These are phyloP conservation scores for Ligdia adustata DNA, from an alignment of 2,888 invertebrate genomes.

Conservation along the genomic window DNA sequence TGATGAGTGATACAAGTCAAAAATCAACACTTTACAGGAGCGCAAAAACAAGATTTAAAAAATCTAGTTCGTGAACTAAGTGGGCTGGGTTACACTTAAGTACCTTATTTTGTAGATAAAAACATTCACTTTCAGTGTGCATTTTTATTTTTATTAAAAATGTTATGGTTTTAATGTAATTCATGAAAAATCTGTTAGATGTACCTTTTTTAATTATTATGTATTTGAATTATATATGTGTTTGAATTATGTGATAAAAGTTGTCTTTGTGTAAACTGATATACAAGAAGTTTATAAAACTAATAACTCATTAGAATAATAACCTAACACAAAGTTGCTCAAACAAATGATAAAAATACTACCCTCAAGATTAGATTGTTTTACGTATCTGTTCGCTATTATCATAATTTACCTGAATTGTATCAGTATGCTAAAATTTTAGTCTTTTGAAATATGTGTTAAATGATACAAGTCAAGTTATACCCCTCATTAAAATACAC, in stretches of 20 bases:
- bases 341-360: constrained; percentile 18
- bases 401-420: constrained; percentile 8
- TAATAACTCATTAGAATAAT: constrained; percentile 3
- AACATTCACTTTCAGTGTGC: too few relatives aligned
- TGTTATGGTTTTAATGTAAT: constrained; percentile 2
- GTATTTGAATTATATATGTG: too few relatives aligned
- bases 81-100: neutral
- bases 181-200: constrained; percentile 7
- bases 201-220: constrained; percentile 9
- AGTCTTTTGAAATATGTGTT: constrained; percentile 12
- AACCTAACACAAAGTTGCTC: constrained; percentile 12
- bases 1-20: too few relatives aligned
- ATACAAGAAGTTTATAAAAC: constrained; percentile 18
- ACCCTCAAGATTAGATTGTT: constrained; percentile 7
- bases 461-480: constrained; percentile 16
- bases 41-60: neutral
- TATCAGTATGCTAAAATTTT: constrained; percentile 21
- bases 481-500: constrained; percentile 8
- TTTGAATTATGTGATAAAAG: constrained; percentile 20
- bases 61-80: constrained; percentile 1
- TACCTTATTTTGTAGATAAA: neutral
- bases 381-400: constrained; percentile 13
- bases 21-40: neutral
- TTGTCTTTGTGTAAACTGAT: constrained; percentile 23
- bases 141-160: neutral